A percentile compares a stretch with the other conserved stretches of the same genome.
phyloP scores from a whole-genome alignment of 2,797 vertebrate genomes.

The Scarus forsteni region DNA sequence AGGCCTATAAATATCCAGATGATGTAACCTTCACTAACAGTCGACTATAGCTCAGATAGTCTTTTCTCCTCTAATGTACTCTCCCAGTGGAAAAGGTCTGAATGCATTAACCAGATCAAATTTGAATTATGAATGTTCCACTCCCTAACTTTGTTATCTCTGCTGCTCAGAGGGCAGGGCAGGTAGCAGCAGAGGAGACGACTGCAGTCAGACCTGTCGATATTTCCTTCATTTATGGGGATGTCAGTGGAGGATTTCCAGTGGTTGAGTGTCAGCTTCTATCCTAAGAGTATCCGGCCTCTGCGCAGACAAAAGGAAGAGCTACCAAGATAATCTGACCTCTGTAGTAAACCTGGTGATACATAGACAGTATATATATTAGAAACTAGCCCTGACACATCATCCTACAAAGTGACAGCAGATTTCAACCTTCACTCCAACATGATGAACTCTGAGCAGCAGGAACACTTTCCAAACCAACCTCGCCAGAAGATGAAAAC shows the following conservation, averaged over 20 bases:
- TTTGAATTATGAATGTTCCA: slow-evolving; percentile 54
- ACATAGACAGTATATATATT: no score
- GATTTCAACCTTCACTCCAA: neutral
- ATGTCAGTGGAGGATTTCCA: slow-evolving; percentile 30
- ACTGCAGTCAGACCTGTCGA: slow-evolving; percentile 18
- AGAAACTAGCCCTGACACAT: neutral
- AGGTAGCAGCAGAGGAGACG: slow-evolving; percentile 25
- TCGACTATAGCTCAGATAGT: slow-evolving; percentile 41
- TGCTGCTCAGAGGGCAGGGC: slow-evolving; percentile 19
- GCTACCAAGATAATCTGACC: no score
- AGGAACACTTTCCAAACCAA: neutral
- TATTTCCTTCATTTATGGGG: slow-evolving; percentile 26
- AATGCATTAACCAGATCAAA: slow-evolving; percentile 68
- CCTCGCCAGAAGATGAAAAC: slow-evolving; percentile 13
- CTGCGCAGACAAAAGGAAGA: neutral
- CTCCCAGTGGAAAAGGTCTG: slow-evolving; percentile 46
- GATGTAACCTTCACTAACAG: slow-evolving; percentile 52
- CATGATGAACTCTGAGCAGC: neutral
- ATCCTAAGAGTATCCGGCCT: neutral
- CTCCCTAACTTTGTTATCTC: slow-evolving; percentile 44
- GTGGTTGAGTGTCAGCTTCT: slow-evolving; percentile 10
- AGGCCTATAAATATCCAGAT: slow-evolving; percentile 62
- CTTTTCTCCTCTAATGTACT: slow-evolving; percentile 53
- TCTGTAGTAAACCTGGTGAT: no score
- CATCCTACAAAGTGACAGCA: neutral